Evolutionary conservation across 1,140 invertebrate genomes (phyloP).

Genomic region (Protaetia brevitarsis): DNA sequence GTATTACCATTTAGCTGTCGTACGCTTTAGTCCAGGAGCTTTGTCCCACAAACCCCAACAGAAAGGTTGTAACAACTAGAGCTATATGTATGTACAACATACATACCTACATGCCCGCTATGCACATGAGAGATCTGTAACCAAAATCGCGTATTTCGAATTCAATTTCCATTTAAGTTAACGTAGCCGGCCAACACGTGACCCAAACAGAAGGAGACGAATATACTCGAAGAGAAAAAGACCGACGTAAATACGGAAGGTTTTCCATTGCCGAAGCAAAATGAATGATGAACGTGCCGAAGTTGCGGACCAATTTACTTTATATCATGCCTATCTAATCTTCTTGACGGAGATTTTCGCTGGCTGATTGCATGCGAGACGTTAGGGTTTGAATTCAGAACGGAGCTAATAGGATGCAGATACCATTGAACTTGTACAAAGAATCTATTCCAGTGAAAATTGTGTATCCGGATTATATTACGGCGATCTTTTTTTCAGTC

Average conservation of each 20-base stretch:
- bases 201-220: constrained; percentile 24
- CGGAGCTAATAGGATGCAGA: constrained; percentile 28
- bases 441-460: constrained; percentile 29
- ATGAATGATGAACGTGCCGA: constrained; percentile 36
- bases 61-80: too few species aligned
- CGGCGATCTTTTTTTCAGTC: constrained; percentile 11
- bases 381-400: constrained; percentile 23
- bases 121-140: not conserved
- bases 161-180: constrained; percentile 38
- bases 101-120: not conserved
- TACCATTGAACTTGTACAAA: constrained; percentile 34
- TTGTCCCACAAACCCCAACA: not conserved
- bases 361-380: constrained; percentile 28
- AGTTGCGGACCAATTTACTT: constrained; percentile 26
- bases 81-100: too few species aligned
- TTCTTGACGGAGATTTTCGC: not conserved
- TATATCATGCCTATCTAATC: constrained; percentile 1
- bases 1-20: not conserved
- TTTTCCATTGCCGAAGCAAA: constrained; percentile 27
- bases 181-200: constrained; percentile 27
- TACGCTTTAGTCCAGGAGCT: not conserved
- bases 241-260: constrained; percentile 29
- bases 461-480: constrained; percentile 14
- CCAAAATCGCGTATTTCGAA: constrained; percentile 30
- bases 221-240: not conserved